phyloP scores from a whole-genome alignment of 2,888 invertebrate species.

The Caenorhabditis virilis region DNA sequence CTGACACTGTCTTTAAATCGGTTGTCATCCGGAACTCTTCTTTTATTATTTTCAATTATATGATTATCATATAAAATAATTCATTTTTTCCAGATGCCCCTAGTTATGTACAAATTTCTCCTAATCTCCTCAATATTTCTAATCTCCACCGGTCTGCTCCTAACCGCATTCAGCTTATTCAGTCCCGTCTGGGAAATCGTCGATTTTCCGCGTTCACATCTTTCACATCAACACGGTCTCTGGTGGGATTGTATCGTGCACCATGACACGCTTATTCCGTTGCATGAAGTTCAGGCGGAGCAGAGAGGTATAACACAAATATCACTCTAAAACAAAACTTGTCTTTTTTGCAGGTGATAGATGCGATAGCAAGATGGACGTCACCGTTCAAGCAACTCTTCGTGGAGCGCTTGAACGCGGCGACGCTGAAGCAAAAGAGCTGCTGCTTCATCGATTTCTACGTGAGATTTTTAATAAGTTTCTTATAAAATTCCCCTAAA shows the following conservation, averaged over 20 bases:
- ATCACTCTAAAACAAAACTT: not conserved
- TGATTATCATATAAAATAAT: not conserved
- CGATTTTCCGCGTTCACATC: slow-evolving; percentile 41
- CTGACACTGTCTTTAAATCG: no score
- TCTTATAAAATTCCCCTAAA: not conserved
- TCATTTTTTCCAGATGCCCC: not conserved
- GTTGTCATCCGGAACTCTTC: no score
- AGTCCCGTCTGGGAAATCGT: slow-evolving; percentile 52
- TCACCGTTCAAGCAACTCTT: slow-evolving; percentile 31
- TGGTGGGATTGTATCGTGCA: slow-evolving; percentile 56
- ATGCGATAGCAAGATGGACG: slow-evolving; percentile 51
- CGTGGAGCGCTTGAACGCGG: slow-evolving; percentile 42
- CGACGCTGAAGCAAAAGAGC: slow-evolving; percentile 37
- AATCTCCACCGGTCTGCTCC: slow-evolving; percentile 44
- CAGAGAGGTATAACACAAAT: slow-evolving; percentile 17
- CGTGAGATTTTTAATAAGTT: slow-evolving; percentile 33
- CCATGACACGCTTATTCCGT: slow-evolving; percentile 45
- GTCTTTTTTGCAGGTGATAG: slow-evolving; percentile 28
- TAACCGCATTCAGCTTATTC: slow-evolving; percentile 49
- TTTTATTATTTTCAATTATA: not conserved
- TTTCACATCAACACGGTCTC: slow-evolving; percentile 52
- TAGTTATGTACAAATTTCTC: slow-evolving; percentile 44
- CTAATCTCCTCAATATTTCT: slow-evolving; percentile 47
- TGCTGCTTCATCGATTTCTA: slow-evolving; percentile 49
- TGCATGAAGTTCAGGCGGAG: slow-evolving; percentile 33